Base-by-base conservation (phyloP, 1,140 invertebrate genomes). In the Plodia interpunctella region DNA sequence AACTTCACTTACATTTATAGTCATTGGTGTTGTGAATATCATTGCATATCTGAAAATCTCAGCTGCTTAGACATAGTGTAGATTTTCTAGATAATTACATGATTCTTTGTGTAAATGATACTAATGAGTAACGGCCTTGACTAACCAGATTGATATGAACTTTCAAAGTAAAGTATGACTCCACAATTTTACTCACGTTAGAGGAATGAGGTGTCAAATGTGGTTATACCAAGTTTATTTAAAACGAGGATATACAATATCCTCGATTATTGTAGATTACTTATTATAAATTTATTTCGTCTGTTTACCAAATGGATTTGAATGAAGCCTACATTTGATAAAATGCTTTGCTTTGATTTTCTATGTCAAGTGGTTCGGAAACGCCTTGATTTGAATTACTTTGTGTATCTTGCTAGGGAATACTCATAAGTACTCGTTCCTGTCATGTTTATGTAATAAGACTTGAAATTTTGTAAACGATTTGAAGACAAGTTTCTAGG, bases 401-500 rank as follows among this genome's bases (percentile, higher is more conserved):
- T 38, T 17, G 13, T 15, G 13, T 44, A 15, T 15, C 1, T 44
- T 35, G 2, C 50, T 17, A 53, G 25, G 19, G 49, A 30, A 55
- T 30, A 18, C 15, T 51, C 30, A 11, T 32, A 44, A 54, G 30
- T 54, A 49, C 55, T 44, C 49, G 68, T 72, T 76, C 67, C 72
- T 73, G 59, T 55, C 19, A 65, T 60, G 55, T 52, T 65, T 57
- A 62, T 60, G 60, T 66, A 67, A 61, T 68, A 54, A 68, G 60
- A 63, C 68, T 63, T 65, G 44, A 65, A 61, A 60, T 72, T 78
- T 83, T 73, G 76, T 75, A 70, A 74, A 78, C 69, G 69, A 74
- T 83, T 81, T 78, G 70, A 74, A 75, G 67, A 80, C 74, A 82
- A 81, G 76, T 74, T 76, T 76, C 72, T 86, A 86, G 83, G 85